phyloP scores from a whole-genome alignment of 2,113 vertebrate genomes.

The Heliornis fulica region DNA sequence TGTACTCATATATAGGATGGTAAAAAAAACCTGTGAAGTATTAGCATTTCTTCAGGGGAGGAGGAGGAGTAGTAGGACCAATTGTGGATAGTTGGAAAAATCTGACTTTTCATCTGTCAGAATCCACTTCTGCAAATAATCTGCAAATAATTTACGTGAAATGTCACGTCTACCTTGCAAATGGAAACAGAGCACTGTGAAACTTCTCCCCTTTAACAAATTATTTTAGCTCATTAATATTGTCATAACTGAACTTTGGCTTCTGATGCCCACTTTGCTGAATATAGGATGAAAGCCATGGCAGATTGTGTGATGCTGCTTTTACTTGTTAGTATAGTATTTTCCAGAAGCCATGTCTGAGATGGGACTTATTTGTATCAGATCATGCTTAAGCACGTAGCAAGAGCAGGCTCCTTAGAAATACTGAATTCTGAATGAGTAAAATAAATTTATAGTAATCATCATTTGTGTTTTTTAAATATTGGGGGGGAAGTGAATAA shows the following conservation, averaged over 20 bases:
- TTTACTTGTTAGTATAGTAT: background rate
- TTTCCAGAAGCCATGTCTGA: background rate
- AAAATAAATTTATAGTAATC: background rate
- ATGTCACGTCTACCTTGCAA: background rate
- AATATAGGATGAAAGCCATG: background rate
- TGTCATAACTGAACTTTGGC: background rate
- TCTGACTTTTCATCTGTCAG: background rate
- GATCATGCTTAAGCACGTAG: background rate
- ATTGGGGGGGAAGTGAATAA: rapidly evolving
- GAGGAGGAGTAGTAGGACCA: background rate
- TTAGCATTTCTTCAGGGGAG: background rate
- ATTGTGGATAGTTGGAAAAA: background rate
- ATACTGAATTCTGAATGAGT: background rate
- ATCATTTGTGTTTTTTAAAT: background rate
- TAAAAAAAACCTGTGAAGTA: background rate
- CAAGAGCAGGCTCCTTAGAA: background rate
- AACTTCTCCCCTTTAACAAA: background rate
- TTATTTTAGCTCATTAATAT: background rate
- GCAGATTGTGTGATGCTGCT: background rate
- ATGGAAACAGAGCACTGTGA: background rate
- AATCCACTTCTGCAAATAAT: background rate
- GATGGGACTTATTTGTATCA: background rate
- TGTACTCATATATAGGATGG: background rate
- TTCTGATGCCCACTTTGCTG: background rate
- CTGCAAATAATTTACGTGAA: background rate